Percentiles rank a stretch among this genome's conserved stretches.
Evolutionary conservation across 2,113 vertebrate species (phyloP).

Genomic region (Chelonoidis abingdonii): DNA sequence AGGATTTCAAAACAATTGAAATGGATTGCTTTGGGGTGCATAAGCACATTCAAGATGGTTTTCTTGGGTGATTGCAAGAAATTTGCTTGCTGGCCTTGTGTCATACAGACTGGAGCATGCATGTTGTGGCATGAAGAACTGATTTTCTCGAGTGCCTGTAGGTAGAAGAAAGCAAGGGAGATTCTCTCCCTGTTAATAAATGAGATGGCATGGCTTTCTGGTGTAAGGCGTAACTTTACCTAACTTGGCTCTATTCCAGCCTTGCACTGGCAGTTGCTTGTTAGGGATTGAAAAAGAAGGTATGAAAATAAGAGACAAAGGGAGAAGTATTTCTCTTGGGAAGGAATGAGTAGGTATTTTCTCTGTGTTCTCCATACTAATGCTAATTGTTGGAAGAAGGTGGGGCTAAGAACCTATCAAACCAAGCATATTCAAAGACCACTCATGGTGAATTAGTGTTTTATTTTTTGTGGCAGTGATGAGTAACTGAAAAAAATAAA

Average conservation of each 20-base stretch:
- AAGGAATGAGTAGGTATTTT: background rate
- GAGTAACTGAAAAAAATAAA: slow-evolving; percentile 22
- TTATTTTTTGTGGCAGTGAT: background rate
- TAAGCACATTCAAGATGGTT: background rate
- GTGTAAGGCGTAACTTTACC: background rate
- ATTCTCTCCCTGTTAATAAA: background rate
- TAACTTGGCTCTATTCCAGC: background rate
- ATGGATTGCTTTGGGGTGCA: background rate
- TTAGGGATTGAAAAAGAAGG: too few relatives aligned
- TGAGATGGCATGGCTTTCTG: background rate
- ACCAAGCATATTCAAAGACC: background rate
- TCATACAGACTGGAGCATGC: background rate
- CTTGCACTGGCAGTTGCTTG: background rate
- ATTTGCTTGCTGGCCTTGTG: background rate
- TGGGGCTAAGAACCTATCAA: background rate
- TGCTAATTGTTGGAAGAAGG: background rate
- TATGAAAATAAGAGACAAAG: background rate
- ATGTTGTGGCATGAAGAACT: background rate
- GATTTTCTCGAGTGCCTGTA: background rate
- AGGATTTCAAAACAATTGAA: background rate
- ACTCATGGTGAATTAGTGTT: background rate
- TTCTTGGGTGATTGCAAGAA: background rate
- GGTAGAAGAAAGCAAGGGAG: background rate
- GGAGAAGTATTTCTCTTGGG: background rate
- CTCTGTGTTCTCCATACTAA: background rate